These are phyloP conservation scores for Hirtodrosophila trivittata DNA, from an alignment of 2,888 invertebrate genomes.

Conservation along the genomic window DNA sequence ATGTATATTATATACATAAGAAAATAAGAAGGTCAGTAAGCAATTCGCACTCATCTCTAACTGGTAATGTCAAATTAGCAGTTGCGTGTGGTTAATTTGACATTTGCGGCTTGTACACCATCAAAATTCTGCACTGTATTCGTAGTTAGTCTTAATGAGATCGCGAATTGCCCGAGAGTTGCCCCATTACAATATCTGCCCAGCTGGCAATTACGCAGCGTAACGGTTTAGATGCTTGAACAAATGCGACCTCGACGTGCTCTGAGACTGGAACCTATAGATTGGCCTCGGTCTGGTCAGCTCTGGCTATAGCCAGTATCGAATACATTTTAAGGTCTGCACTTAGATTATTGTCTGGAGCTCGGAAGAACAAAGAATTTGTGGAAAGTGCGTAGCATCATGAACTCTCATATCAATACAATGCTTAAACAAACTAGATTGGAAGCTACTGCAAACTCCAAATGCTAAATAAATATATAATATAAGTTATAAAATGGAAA, in stretches of 20 bases:
- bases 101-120: constrained; percentile 27
- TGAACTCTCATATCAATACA: too few relatives aligned
- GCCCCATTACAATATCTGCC: constrained; percentile 16
- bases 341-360: too few relatives aligned
- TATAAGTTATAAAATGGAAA: too few relatives aligned
- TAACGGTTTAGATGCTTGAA: constrained; percentile 51
- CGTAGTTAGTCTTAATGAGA: constrained; percentile 22
- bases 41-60: too few relatives aligned
- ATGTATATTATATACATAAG: background rate
- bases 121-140: constrained; percentile 19
- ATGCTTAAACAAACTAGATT: too few relatives aligned
- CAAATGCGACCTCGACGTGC: constrained; percentile 46
- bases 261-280: constrained; percentile 24
- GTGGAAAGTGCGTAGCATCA: too few relatives aligned
- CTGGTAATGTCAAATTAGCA: constrained; percentile 16
- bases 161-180: constrained; percentile 33
- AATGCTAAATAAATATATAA: too few relatives aligned
- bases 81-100: constrained; percentile 54
- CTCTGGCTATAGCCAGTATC: background rate
- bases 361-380: too few relatives aligned
- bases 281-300: background rate
- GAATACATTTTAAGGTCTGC: too few relatives aligned
- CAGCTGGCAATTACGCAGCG: constrained; percentile 43
- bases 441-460: too few relatives aligned
- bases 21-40: too few relatives aligned